Evolutionary conservation across 2,113 vertebrate genomes (phyloP).

Genomic region (Ceyx margarethae): DNA sequence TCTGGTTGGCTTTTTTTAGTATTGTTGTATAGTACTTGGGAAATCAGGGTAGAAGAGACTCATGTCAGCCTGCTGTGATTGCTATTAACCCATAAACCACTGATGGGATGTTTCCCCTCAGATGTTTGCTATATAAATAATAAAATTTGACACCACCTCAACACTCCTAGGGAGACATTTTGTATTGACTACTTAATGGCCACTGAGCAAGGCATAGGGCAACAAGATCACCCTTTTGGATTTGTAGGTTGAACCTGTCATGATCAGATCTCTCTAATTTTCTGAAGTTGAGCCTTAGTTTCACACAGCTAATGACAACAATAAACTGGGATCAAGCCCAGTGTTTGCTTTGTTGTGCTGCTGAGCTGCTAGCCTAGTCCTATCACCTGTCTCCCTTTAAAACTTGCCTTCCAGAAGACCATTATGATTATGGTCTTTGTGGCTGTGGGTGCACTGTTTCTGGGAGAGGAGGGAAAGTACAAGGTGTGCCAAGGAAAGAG

Average conservation of each 20-base stretch:
- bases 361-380: background rate
- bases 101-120: background rate
- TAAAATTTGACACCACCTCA: background rate
- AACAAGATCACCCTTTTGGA: background rate
- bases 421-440: background rate
- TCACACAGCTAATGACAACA: background rate
- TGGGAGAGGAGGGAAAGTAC: background rate
- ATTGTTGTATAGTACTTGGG: background rate
- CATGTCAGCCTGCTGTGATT: background rate
- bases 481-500: background rate
- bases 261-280: background rate
- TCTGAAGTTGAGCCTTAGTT: background rate
- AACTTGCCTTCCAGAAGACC: background rate
- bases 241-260: background rate
- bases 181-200: background rate
- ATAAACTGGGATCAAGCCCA: fast-evolving
- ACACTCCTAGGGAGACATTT: background rate
- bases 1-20: background rate
- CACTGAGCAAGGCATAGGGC: background rate
- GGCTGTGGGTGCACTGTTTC: background rate
- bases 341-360: background rate
- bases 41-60: background rate
- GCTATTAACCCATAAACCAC: background rate
- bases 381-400: background rate
- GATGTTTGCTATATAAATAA: fast-evolving